phyloP scores from a whole-genome alignment of 2,797 vertebrate species.

The Sebastes steindachneri region DNA sequence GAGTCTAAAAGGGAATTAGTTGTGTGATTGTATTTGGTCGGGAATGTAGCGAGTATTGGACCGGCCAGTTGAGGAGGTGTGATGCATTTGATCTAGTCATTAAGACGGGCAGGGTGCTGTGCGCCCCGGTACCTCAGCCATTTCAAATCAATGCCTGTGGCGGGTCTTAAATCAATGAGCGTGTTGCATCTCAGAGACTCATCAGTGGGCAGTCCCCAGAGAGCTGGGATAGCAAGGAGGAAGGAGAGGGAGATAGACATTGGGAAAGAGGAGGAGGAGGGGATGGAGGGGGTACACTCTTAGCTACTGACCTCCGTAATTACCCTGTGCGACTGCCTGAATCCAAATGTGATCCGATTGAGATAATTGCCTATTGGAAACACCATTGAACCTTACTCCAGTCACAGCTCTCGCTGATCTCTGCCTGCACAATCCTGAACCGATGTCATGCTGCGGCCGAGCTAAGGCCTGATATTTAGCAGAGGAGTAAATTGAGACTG shows the following conservation, averaged over 20 bases:
- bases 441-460: conserved; percentile 46
- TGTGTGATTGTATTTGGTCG: conserved; percentile 68
- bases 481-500: conserved; percentile 74
- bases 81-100: conserved; percentile 84
- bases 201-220: conserved; percentile 78
- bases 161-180: conserved; percentile 82
- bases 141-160: conserved; percentile 84
- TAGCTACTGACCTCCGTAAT: conserved; percentile 82
- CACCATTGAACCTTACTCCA: conserved; percentile 64
- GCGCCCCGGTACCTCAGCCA: conserved; percentile 74
- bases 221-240: conserved; percentile 49
- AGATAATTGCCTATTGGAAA: conserved; percentile 83
- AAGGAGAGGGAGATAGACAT: conserved; percentile 49
- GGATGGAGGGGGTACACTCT: conserved; percentile 38
- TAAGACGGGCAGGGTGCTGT: conserved; percentile 68
- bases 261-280: conserved; percentile 20
- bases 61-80: conserved; percentile 64
- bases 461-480: conserved; percentile 67
- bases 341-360: conserved; percentile 83
- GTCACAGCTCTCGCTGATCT: conserved; percentile 54
- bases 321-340: conserved; percentile 77
- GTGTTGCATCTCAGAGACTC: conserved; percentile 81
- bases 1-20: conserved; percentile 54
- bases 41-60: conserved; percentile 57
- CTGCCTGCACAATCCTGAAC: conserved; percentile 48